phyloP scores from a whole-genome alignment of 2,797 vertebrate genomes.

The Bradypus variegatus region DNA sequence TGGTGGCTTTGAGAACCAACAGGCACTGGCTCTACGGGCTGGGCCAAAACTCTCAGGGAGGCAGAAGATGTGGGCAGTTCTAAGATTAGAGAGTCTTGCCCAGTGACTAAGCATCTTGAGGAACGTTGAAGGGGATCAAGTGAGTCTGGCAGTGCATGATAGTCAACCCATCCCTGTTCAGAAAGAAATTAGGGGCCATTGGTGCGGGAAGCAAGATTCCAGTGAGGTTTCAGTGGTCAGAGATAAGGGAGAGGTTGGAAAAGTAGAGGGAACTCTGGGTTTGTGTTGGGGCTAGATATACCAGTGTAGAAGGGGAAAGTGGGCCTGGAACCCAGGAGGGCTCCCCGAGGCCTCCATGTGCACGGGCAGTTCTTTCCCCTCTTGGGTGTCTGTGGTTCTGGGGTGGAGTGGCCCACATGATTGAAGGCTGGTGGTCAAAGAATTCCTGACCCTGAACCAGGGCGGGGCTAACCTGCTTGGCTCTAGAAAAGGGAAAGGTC shows the following conservation, averaged over 20 bases:
- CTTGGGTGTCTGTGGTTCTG: not conserved
- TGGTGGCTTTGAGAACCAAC: not conserved
- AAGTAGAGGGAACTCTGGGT: not conserved
- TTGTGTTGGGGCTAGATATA: not conserved
- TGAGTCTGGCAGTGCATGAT: not conserved
- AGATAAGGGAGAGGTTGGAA: not conserved
- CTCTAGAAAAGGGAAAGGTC: not conserved
- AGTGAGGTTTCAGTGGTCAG: not conserved
- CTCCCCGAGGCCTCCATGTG: not conserved
- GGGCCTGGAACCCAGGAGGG: not conserved
- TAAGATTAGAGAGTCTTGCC: not conserved
- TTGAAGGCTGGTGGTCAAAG: not conserved
- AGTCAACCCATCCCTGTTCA: not conserved
- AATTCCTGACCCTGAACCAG: not conserved
- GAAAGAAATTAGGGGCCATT: not conserved
- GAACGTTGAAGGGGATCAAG: not conserved
- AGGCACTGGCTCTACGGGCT: not conserved
- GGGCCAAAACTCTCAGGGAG: constrained; percentile 1
- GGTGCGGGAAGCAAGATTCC: not conserved
- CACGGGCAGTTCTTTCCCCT: not conserved
- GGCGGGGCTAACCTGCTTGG: not conserved
- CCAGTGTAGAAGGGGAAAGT: not conserved
- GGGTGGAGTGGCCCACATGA: not conserved
- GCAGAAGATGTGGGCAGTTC: constrained; percentile 18
- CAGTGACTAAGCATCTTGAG: constrained; percentile 36